A percentile compares a stretch with the other conserved stretches of the same genome.
Evolutionary conservation across 2,797 vertebrate species (phyloP).

Genomic region (Eulemur rubriventer): DNA sequence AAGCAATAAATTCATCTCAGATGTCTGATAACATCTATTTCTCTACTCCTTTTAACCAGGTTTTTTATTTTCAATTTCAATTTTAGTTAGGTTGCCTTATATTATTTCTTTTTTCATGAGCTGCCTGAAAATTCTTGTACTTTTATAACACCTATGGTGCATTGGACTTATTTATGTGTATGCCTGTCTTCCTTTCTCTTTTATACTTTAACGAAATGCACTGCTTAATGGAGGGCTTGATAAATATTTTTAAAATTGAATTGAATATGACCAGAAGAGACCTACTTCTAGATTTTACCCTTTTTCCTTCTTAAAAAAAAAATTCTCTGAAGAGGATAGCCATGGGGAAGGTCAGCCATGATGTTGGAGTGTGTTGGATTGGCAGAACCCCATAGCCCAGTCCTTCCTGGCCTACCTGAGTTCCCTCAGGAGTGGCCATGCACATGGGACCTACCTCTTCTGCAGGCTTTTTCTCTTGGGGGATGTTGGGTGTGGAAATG

Average conservation of each 20-base stretch:
- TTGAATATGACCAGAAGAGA: constrained; percentile 12
- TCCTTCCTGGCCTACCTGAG: not conserved
- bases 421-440: not conserved
- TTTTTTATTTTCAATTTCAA: not conserved
- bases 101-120: constrained; percentile 14
- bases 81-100: not conserved
- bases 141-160: not conserved
- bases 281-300: not conserved
- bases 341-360: not conserved
- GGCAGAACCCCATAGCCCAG: too few species aligned
- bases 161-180: not conserved
- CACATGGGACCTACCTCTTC: constrained; percentile 26
- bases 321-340: not conserved
- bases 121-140: not conserved
- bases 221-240: not conserved
- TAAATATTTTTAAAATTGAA: not conserved
- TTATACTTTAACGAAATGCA: not conserved
- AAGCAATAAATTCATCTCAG: not conserved
- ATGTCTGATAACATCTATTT: constrained; percentile 4
- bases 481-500: constrained; percentile 68
- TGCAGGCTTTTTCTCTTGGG: constrained; percentile 44
- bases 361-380: not conserved
- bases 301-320: not conserved
- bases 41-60: not conserved
- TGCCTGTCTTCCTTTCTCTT: not conserved